These are phyloP conservation scores for Ephialtes manifestator DNA, from an alignment of 2,888 invertebrate species.

Conservation along the genomic window DNA sequence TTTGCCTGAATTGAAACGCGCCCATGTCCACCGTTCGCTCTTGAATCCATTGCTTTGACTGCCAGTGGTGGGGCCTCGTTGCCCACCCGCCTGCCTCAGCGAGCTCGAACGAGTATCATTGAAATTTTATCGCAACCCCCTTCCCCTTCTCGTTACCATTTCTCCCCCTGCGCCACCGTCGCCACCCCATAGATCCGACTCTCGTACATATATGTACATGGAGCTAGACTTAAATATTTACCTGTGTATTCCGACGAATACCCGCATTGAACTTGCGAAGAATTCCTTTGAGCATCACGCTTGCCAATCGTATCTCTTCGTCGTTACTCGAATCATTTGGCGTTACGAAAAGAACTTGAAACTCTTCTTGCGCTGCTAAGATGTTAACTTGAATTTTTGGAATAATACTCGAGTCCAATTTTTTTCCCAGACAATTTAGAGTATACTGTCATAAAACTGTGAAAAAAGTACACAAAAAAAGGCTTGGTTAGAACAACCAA, in stretches of 20 bases:
- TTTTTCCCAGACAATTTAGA: too few species aligned
- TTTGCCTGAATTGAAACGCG: slow-evolving; percentile 55
- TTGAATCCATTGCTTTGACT: slow-evolving; percentile 61
- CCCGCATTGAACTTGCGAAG: slow-evolving; percentile 6
- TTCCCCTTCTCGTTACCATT: slow-evolving; percentile 22
- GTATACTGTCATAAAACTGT: too few species aligned
- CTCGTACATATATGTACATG: background rate
- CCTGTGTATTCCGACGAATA: slow-evolving; percentile 28
- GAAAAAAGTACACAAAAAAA: too few species aligned
- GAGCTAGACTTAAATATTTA: slow-evolving; percentile 31
- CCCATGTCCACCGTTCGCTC: slow-evolving; percentile 41
- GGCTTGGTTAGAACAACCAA: too few species aligned
- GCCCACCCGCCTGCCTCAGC: background rate
- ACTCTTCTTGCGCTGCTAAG: background rate
- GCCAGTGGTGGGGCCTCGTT: slow-evolving; percentile 1
- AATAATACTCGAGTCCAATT: too few species aligned
- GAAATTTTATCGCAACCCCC: slow-evolving; percentile 58
- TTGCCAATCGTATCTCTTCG: background rate
- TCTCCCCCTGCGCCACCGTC: background rate
- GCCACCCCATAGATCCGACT: too few species aligned
- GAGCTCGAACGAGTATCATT: slow-evolving; percentile 60
- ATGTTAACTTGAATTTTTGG: background rate
- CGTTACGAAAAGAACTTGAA: slow-evolving; percentile 29
- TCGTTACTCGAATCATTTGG: background rate
- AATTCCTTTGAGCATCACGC: slow-evolving; percentile 25